Percentiles rank a stretch among this genome's conserved stretches.
These are phyloP conservation scores for Sebastes cheni DNA, from an alignment of 2,797 vertebrate species.

Conservation along the genomic window DNA sequence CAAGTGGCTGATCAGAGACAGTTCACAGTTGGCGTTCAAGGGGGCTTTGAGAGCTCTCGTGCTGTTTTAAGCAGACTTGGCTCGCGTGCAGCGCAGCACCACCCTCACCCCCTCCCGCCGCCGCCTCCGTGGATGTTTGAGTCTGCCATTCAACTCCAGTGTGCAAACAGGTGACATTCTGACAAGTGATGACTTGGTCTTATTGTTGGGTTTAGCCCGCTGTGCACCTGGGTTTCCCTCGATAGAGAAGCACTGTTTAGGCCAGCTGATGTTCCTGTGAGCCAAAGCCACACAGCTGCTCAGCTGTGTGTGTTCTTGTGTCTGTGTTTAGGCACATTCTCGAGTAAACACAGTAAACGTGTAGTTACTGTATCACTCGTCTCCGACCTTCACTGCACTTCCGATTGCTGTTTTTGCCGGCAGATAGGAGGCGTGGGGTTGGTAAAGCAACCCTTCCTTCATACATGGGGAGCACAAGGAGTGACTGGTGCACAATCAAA, in stretches of 20 bases:
- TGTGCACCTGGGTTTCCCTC: constrained; percentile 64
- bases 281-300: constrained; percentile 62
- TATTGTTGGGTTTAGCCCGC: constrained; percentile 51
- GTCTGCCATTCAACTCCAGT: constrained; percentile 30
- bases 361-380: constrained; percentile 25
- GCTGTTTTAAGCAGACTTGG: constrained; percentile 36
- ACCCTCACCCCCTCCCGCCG: background rate
- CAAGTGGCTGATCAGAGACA: constrained; percentile 65
- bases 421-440: background rate
- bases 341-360: constrained; percentile 58
- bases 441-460: background rate
- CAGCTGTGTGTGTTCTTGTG: constrained; percentile 30
- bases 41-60: constrained; percentile 40
- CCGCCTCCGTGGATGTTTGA: constrained; percentile 36
- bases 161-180: constrained; percentile 64
- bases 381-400: constrained; percentile 9
- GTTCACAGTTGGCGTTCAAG: constrained; percentile 55
- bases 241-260: constrained; percentile 18
- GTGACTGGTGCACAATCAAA: background rate
- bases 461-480: background rate
- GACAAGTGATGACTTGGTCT: constrained; percentile 60
- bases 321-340: constrained; percentile 39
- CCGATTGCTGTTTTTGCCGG: constrained; percentile 1
- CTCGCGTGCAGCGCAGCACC: constrained; percentile 6
- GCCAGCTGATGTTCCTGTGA: constrained; percentile 59